Percentiles rank a stretch among this genome's conserved stretches.
These are phyloP conservation scores for Hippolais icterina DNA, from an alignment of 2,113 vertebrate genomes.

Conservation along the genomic window DNA sequence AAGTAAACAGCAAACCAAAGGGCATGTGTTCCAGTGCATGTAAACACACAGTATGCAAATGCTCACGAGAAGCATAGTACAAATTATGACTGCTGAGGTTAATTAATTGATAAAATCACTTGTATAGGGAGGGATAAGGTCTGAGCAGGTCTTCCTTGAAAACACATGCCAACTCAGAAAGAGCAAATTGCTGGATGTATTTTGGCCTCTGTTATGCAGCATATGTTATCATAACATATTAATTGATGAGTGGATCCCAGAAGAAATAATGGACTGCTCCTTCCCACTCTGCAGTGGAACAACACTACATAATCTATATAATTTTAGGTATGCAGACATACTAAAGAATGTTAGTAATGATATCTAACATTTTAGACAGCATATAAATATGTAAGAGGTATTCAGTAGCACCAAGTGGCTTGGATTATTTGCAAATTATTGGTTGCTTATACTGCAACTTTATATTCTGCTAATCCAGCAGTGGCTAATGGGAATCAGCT, in stretches of 20 bases:
- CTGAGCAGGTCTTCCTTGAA: neutral
- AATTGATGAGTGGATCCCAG: neutral
- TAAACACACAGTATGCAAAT: neutral
- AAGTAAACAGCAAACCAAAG: neutral
- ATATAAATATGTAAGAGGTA: slow-evolving; percentile 11
- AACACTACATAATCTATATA: neutral
- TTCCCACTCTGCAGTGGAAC: neutral
- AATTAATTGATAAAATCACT: neutral
- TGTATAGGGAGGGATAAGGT: neutral
- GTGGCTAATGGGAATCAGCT: neutral
- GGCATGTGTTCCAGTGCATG: neutral
- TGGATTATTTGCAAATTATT: neutral
- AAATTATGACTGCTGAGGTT: neutral
- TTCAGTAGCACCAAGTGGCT: neutral
- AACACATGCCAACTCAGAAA: neutral
- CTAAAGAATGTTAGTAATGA: neutral
- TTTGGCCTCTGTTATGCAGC: neutral
- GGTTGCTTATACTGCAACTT: neutral
- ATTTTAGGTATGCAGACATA: neutral
- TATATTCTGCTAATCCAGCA: neutral
- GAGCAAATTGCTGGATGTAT: neutral
- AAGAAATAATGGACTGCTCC: neutral
- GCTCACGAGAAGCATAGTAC: neutral
- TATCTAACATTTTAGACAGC: neutral
- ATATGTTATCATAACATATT: neutral